Conservation (phyloP, 1,140 invertebrate genomes). For the Trinorchestia longiramus region DNA sequence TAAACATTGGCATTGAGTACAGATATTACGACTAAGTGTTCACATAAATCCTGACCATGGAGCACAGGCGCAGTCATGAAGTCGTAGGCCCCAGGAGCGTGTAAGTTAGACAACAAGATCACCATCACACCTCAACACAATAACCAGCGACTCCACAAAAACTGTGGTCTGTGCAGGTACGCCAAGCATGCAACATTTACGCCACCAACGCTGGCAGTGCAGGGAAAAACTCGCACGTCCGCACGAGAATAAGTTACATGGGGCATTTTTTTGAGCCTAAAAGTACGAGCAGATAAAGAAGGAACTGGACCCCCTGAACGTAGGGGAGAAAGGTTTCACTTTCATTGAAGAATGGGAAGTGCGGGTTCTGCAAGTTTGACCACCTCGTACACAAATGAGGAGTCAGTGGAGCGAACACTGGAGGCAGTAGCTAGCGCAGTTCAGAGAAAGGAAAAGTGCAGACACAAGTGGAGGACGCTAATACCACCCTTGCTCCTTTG, state of each 20-base stretch:
- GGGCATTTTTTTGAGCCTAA: neutral
- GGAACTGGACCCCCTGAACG: neutral
- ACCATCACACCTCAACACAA: neutral
- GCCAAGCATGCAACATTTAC: neutral
- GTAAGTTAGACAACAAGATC: neutral
- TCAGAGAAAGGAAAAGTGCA: slow-evolving; percentile 1
- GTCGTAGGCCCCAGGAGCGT: neutral
- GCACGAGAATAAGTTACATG: neutral
- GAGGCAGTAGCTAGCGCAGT: neutral
- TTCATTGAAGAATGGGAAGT: slow-evolving; percentile 24
- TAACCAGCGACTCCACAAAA: neutral
- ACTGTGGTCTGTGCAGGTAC: neutral
- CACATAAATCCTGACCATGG: neutral
- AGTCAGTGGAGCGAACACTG: neutral
- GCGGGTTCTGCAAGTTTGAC: neutral
- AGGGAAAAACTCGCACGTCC: neutral
- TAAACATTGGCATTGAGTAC: too few relatives aligned
- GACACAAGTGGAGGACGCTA: neutral
- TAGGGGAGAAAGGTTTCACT: slow-evolving; percentile 44
- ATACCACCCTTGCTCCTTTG: neutral
- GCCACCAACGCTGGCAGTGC: neutral
- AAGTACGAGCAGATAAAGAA: neutral
- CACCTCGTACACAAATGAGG: neutral
- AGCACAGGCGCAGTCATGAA: neutral
- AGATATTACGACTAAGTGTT: too few relatives aligned